Evolutionary conservation across 2,113 vertebrate species (phyloP).

Genomic region (Solea solea): DNA sequence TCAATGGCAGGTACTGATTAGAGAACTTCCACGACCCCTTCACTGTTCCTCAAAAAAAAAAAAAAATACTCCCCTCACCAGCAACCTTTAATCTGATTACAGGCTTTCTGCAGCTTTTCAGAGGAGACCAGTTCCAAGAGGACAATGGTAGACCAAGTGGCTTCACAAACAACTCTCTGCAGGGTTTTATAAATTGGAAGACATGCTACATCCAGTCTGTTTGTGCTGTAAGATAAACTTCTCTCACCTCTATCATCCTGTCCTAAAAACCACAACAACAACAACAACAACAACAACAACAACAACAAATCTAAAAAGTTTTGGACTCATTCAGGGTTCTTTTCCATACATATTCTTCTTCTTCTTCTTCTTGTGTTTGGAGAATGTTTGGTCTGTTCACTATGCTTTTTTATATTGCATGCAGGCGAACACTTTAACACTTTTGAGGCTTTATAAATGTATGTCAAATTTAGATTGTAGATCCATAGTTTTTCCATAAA

Average conservation of each 20-base stretch:
- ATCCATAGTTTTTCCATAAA: no score
- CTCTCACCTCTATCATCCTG: constrained; percentile 39
- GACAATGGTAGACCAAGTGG: constrained; percentile 84
- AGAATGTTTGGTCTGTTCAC: no score
- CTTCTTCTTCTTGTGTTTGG: no score
- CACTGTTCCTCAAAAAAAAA: constrained; percentile 60
- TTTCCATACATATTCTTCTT: no score
- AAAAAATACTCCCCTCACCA: constrained; percentile 61
- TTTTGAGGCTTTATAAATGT: no score
- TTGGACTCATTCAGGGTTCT: no score
- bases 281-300: no score
- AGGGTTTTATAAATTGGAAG: constrained; percentile 80
- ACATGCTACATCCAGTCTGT: constrained; percentile 57
- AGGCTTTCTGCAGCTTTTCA: constrained; percentile 89
- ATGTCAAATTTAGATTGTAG: no score
- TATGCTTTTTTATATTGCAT: no score
- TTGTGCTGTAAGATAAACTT: constrained; percentile 67
- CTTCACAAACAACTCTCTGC: constrained; percentile 79
- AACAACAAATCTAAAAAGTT: no score
- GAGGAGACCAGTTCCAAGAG: constrained; percentile 75
- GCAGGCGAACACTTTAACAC: no score
- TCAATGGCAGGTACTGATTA: constrained; percentile 95
- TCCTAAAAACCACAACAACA: not conserved
- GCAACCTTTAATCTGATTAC: constrained; percentile 98
- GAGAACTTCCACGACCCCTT: constrained; percentile 82